A percentile compares a stretch with the other conserved stretches of the same genome.
Evolutionary conservation across 2,113 vertebrate genomes (phyloP).

Genomic region (Lepus timidus): DNA sequence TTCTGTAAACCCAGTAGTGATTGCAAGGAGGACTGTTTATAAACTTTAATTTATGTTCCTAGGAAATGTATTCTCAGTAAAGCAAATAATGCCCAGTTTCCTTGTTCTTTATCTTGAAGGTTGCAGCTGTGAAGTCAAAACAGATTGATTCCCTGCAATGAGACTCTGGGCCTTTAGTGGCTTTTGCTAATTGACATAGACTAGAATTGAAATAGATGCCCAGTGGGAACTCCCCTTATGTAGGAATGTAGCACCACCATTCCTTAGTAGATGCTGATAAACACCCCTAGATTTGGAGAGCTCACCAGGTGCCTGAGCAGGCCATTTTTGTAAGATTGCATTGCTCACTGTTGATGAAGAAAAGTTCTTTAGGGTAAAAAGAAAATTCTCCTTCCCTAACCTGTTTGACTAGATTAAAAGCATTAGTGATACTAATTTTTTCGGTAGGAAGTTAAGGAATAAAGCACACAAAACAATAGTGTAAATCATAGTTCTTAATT

Average conservation of each 20-base stretch:
- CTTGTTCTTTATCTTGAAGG: background rate
- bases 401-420: background rate
- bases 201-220: slow-evolving; percentile 25
- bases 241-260: background rate
- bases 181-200: slow-evolving; percentile 56
- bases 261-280: slow-evolving; percentile 24
- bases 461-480: slow-evolving; percentile 20
- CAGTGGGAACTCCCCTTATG: slow-evolving; percentile 30
- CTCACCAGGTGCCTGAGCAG: background rate
- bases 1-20: background rate
- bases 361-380: slow-evolving; percentile 19
- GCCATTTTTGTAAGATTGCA: slow-evolving; percentile 9
- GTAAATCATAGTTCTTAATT: slow-evolving; percentile 32
- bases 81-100: background rate
- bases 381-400: slow-evolving; percentile 4
- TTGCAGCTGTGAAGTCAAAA: background rate
- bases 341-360: slow-evolving; percentile 25
- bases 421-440: slow-evolving; percentile 12
- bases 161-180: background rate
- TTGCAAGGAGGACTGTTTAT: background rate
- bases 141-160: background rate
- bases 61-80: background rate
- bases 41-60: slow-evolving; percentile 4
- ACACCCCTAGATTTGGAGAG: slow-evolving; percentile 32
- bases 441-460: slow-evolving; percentile 4